Percentiles rank a stretch among this genome's conserved stretches.
Evolutionary conservation across 2,113 vertebrate species (phyloP).

Genomic region (Antennarius striatus): DNA sequence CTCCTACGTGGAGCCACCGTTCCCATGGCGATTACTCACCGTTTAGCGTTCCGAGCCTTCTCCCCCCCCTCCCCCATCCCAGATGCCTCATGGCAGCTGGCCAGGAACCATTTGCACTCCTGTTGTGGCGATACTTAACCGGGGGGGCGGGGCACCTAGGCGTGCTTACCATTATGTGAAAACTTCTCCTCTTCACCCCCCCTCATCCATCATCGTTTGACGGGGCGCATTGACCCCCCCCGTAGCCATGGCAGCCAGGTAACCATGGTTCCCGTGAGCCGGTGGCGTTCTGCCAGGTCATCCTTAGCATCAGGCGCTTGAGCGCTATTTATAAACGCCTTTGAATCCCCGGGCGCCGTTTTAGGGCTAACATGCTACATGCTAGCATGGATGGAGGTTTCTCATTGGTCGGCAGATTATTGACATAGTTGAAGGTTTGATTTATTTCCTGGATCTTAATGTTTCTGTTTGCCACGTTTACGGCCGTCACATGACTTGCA

Average conservation of each 20-base stretch:
- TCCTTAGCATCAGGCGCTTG: slow-evolving; percentile 58
- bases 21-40: neutral
- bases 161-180: slow-evolving; percentile 5
- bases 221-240: slow-evolving; percentile 50
- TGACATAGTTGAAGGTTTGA: too few species aligned
- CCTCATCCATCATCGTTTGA: slow-evolving; percentile 63
- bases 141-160: neutral
- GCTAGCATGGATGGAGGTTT: too few species aligned
- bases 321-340: slow-evolving; percentile 45
- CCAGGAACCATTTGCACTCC: slow-evolving; percentile 50
- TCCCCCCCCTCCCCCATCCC: slow-evolving; percentile 16
- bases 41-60: slow-evolving; percentile 9
- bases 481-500: too few species aligned
- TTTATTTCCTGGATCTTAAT: too few species aligned
- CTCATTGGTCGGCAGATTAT: too few species aligned
- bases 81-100: slow-evolving; percentile 48
- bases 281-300: slow-evolving; percentile 56
- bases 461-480: too few species aligned
- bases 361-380: too few species aligned
- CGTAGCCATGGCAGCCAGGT: slow-evolving; percentile 68
- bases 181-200: neutral
- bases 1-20: too few species aligned
- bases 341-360: too few species aligned
- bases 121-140: slow-evolving; percentile 32
- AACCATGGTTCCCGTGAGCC: slow-evolving; percentile 63